A percentile compares a stretch with the other conserved stretches of the same genome.
Conservation (phyloP, 2,797 vertebrate genomes). For the Lithobates sylvaticus region DNA sequence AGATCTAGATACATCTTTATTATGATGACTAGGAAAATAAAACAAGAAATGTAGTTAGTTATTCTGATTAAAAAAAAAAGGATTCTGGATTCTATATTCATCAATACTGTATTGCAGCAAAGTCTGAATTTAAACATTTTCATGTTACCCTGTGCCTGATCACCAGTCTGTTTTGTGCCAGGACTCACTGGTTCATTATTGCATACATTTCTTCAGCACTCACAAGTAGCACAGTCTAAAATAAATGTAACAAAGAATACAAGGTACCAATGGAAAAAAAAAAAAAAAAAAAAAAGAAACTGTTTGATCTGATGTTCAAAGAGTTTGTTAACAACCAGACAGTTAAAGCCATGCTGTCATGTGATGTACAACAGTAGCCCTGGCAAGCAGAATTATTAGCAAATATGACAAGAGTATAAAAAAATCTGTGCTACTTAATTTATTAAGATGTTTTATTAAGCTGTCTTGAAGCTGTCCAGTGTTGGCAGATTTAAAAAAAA, state of each 20-base stretch:
- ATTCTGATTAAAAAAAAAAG: too few relatives aligned
- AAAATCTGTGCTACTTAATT: background rate
- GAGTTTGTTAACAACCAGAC: constrained; percentile 12
- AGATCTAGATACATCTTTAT: too few relatives aligned
- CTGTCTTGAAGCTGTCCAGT: background rate
- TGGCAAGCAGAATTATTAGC: constrained; percentile 19
- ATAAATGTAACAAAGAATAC: background rate
- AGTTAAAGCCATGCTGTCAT: background rate
- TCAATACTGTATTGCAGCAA: too few relatives aligned
- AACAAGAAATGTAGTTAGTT: too few relatives aligned
- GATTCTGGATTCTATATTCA: too few relatives aligned
- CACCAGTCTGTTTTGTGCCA: background rate
- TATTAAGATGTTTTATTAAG: background rate
- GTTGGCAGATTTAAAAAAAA: background rate
- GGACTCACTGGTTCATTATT: background rate
- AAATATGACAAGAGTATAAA: background rate
- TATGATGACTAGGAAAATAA: too few relatives aligned
- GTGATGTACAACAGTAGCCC: constrained; percentile 27
- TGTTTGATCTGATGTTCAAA: constrained; percentile 44
- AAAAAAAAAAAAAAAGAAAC: background rate
- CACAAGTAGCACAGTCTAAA: background rate
- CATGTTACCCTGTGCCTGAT: background rate
- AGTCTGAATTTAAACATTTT: too few relatives aligned
- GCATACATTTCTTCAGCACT: background rate
- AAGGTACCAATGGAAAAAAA: constrained; percentile 19